These are phyloP conservation scores for Tachina fera DNA, from an alignment of 2,888 invertebrate species.

Conservation along the genomic window DNA sequence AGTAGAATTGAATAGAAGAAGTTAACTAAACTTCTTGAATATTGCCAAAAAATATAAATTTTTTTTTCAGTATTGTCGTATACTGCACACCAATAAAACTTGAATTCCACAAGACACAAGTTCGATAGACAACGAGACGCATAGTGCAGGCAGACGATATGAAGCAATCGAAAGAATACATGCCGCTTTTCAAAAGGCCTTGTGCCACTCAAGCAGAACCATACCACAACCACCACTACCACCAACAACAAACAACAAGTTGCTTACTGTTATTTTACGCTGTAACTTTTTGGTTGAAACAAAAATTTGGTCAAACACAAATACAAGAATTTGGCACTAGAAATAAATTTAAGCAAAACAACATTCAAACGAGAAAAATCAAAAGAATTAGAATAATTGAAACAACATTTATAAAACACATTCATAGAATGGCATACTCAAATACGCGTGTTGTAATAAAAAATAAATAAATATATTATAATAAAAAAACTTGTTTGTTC, in stretches of 20 bases:
- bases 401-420: neutral
- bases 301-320: conserved; percentile 48
- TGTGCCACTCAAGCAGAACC: conserved; percentile 70
- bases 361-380: conserved; percentile 48
- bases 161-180: conserved; percentile 64
- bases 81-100: conserved; percentile 40
- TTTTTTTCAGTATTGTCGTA: conserved; percentile 7
- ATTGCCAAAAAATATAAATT: conserved; percentile 42
- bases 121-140: conserved; percentile 33
- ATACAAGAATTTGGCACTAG: conserved; percentile 51
- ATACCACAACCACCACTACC: conserved; percentile 42
- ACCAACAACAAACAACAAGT: conserved; percentile 37
- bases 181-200: conserved; percentile 65
- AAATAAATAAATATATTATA: no score
- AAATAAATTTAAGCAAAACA: conserved; percentile 40
- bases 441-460: neutral
- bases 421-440: no score
- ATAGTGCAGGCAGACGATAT: conserved; percentile 36
- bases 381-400: conserved; percentile 36
- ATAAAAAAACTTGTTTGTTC: no score
- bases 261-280: conserved; percentile 50
- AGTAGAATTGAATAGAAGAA: conserved; percentile 28
- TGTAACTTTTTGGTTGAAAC: conserved; percentile 34
- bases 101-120: conserved; percentile 51
- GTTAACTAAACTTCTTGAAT: conserved; percentile 44